Base-by-base conservation (phyloP, 2,113 vertebrate species). In the Lynx canadensis region DNA sequence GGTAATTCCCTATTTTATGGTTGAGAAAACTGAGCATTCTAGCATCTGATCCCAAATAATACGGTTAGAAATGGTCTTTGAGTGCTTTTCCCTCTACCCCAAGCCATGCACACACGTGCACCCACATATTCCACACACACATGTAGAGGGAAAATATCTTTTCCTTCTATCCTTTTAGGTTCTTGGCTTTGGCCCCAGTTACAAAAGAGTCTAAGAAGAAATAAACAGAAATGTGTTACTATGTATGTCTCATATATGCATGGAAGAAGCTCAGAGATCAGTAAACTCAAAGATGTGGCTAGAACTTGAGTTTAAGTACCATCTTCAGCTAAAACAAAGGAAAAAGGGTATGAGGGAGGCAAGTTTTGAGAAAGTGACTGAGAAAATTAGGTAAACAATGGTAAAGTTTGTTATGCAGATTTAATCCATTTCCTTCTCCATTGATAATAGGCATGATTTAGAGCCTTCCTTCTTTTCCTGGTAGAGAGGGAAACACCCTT, bases 1-100 rank as follows among this genome's bases (percentile, higher is more conserved):
- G 33, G 14, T 87, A 94, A 92, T 93, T 92, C 50, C 29, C 63
- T 92, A 38, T 94, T 84, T 92, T 95, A 76, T 76, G 48, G 38
- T 80, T 65, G 85, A 89, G 52, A 79, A 89, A 83, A 8, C 79
- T 48, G 60, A 79, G 16, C 4, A 0, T 94, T 95, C 63, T 73
- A 86, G 38, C 52, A 84, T 57, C 36, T 65, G 38, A 94, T 41
- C 27, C 55, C 63, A 92, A 91, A 80, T 68, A 90, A 92, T 13
- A 65, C 69, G 33, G 31, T n/a, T 94, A 69, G 80, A 96, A 93
- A 83, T 69, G 68, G 29, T 48, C 68, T 50, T 33, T 21, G 55
- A 57, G 76, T 63, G 9, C 21, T 89, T 86, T 60, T 45, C 95
- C 45, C 78, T 93, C 33, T 83, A 29, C 33, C 16, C 31, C 21